Conservation (phyloP, 53 echinoderm and acorn worm genomes). For the Henricia sp. region DNA sequence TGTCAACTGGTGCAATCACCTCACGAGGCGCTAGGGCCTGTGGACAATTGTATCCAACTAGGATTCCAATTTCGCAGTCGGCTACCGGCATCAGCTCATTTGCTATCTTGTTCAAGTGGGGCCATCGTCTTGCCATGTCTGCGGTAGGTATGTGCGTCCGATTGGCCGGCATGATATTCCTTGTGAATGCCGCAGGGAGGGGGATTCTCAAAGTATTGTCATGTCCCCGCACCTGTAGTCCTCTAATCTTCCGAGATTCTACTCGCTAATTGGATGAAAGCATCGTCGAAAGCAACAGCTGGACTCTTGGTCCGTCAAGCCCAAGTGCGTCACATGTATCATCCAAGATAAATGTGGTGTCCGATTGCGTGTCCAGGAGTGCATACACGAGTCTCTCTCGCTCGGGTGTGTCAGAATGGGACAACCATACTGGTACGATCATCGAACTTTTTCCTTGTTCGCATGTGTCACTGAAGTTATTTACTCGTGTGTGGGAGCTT, state of each 20-base stretch:
- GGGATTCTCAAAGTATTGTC: conserved; percentile 14
- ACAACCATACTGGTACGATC: conserved; percentile 48
- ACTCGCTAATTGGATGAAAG: conserved; percentile 22
- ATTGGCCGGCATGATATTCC: conserved; percentile 57
- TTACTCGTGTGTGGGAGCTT: conserved; percentile 11
- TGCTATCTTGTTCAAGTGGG: conserved; percentile 52
- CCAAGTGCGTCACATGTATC: background rate
- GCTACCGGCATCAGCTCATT: conserved; percentile 34
- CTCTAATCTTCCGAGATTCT: conserved; percentile 10
- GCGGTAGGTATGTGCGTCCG: conserved; percentile 54
- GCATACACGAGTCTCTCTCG: conserved; percentile 44
- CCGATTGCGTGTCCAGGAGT: conserved; percentile 53
- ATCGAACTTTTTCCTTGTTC: conserved; percentile 43
- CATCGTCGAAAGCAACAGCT: conserved; percentile 42
- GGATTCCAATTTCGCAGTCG: conserved; percentile 69
- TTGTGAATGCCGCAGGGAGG: conserved; percentile 41
- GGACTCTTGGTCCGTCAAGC: conserved; percentile 18
- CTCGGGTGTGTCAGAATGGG: conserved; percentile 25
- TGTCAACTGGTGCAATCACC: conserved; percentile 31
- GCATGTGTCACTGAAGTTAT: background rate
- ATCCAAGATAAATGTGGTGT: conserved; percentile 46
- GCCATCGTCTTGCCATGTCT: conserved; percentile 41
- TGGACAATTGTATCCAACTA: conserved; percentile 63
- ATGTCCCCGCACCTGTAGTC: conserved; percentile 20
- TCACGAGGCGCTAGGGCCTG: conserved; percentile 55